Conservation (phyloP, 2,888 invertebrate species). For the Cecidostiba fungosa region DNA sequence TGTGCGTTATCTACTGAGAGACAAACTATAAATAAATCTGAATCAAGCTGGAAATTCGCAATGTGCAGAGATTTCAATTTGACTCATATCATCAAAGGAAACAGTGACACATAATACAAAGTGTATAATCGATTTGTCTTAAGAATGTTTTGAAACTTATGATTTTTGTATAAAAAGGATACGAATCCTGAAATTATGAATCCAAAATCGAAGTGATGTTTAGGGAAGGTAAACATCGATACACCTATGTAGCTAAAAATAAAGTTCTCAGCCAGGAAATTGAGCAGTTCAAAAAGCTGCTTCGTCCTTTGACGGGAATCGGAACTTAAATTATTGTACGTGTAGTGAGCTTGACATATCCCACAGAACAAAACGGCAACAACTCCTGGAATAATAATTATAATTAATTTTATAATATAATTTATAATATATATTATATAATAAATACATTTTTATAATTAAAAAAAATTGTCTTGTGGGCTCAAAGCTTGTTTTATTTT, state of each 20-base stretch:
- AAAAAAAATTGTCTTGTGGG: neutral
- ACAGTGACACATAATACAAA: neutral
- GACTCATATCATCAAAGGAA: neutral
- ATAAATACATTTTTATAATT: neutral
- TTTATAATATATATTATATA: neutral
- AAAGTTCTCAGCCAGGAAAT: slow-evolving; percentile 98
- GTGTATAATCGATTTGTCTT: neutral
- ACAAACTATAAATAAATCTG: neutral
- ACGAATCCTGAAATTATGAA: slow-evolving; percentile 97
- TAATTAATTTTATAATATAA: neutral
- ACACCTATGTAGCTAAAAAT: slow-evolving; percentile 99
- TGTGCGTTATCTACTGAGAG: neutral
- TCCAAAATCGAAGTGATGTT: slow-evolving; percentile 95
- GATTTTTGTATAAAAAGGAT: slow-evolving; percentile 84
- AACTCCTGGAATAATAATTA: slow-evolving; percentile 84
- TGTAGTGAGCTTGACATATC: slow-evolving; percentile 99
- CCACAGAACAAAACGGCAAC: slow-evolving; percentile 99
- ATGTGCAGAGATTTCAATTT: neutral
- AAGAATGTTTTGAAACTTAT: neutral
- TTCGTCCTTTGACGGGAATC: slow-evolving; percentile 81
- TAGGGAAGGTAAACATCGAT: slow-evolving; percentile 98
- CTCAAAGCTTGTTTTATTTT: neutral
- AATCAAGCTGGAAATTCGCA: neutral
- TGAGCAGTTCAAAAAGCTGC: slow-evolving; percentile 84
- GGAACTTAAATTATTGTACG: slow-evolving; percentile 87